phyloP scores from a whole-genome alignment of 2,888 invertebrate species.

The Stenurella melanura region DNA sequence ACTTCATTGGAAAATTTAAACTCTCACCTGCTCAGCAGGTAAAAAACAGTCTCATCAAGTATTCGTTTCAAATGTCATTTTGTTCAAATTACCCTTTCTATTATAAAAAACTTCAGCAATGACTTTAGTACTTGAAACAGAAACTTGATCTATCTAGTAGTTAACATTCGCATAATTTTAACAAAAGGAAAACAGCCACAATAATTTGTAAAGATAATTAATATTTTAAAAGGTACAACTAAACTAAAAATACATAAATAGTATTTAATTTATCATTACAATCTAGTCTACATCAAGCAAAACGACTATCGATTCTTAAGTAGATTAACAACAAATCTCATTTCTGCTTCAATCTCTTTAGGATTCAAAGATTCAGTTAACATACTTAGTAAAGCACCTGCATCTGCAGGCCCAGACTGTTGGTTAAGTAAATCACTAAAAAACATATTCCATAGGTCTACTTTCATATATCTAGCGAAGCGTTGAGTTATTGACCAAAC shows the following conservation, averaged over 20 bases:
- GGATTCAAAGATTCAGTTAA: constrained; percentile 62
- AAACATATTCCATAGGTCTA: constrained; percentile 85
- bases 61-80: constrained; percentile 29
- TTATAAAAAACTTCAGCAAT: not conserved
- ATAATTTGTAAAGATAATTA: constrained; percentile 48
- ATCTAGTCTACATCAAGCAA: constrained; percentile 42
- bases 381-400: constrained; percentile 60
- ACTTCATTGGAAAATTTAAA: constrained; percentile 13
- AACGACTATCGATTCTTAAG: constrained; percentile 68
- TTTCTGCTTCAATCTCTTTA: constrained; percentile 56
- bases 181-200: constrained; percentile 53
- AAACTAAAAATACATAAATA: constrained; percentile 53
- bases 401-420: constrained; percentile 68
- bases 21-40: constrained; percentile 28
- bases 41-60: constrained; percentile 20
- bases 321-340: constrained; percentile 67
- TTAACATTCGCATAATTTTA: constrained; percentile 43
- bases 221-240: constrained; percentile 51
- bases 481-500: constrained; percentile 69
- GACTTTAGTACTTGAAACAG: constrained; percentile 21
- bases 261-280: constrained; percentile 43
- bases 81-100: constrained; percentile 8
- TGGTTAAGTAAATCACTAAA: constrained; percentile 87
- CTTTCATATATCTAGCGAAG: constrained; percentile 76
- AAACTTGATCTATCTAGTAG: constrained; percentile 23